Base-by-base conservation (phyloP, 1,140 invertebrate species). In the Rhagoletis zephyria region DNA sequence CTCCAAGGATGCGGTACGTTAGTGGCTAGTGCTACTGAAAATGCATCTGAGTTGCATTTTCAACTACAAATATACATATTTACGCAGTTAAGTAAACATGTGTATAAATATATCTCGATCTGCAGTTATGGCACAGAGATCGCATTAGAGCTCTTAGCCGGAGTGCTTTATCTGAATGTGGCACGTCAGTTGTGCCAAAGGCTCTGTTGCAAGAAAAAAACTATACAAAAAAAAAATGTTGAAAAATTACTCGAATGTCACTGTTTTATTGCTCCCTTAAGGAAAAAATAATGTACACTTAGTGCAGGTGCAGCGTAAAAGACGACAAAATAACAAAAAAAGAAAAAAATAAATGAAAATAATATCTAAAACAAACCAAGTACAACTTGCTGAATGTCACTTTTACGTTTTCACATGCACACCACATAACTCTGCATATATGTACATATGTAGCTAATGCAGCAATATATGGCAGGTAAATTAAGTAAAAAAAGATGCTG, bases 401-500 rank as follows among this genome's bases (percentile, higher is more conserved):
- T 74, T 6, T 45, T 74, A 10, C 51, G 51, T 10, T 56, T 10
- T 56, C 10, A 56, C 5, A 56, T 56, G 51, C 51, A 30, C 51
- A 7, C 10, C 10, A 56, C 10, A 56, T 1, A 56, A 56, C 5
- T 56, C 5, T 10, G 51, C 51, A 56, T 3, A 56, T 1, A 56
- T 56, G 10, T 56, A 56, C 51, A 56, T 56, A 7, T 56, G 51
- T 3, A 56, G 51, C 67, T 48, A 10, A 45, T 5, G 14, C 42
- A 14, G 42, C 12, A 4, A 74, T 48, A 1, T 74, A 30, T 59
- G 0, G 1, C 59, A 56, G 51, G 65, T 56, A 81, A 61, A 56
- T 19, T 87, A 51, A 81, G 48, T 92, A 91, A 90, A 91, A 91
- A 90, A 92, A 91, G 91, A 92, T 89, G 90, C 92, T 90, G 10